phyloP scores from a whole-genome alignment of 2,797 vertebrate genomes.

The Uromys caudimaculatus region DNA sequence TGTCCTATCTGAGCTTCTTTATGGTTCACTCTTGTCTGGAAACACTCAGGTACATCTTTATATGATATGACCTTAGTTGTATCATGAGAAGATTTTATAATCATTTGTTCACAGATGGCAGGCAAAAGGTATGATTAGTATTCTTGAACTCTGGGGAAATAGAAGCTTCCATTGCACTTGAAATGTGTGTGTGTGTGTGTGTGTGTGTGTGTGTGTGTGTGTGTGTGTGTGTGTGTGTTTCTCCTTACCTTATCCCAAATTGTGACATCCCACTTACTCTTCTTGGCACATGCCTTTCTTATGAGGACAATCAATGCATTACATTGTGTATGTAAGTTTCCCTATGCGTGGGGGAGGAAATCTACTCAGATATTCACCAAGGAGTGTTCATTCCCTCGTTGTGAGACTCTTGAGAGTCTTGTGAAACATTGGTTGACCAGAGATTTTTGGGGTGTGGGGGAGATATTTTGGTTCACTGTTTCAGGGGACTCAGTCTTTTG shows the following conservation, averaged over 20 bases:
- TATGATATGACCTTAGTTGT: not conserved
- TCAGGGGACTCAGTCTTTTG: not conserved
- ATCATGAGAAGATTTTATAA: not conserved
- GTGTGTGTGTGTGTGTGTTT: not conserved
- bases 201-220: not conserved
- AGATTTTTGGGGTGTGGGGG: not conserved
- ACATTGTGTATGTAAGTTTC: not conserved
- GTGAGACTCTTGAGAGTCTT: not conserved
- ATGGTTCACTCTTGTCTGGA: not conserved
- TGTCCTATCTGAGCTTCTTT: not conserved
- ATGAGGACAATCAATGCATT: not conserved
- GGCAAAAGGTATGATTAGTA: conserved; percentile 21
- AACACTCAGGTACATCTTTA: not conserved
- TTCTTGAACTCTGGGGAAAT: not conserved
- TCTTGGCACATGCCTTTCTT: conserved; percentile 33
- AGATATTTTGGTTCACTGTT: not conserved
- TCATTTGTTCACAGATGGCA: not conserved
- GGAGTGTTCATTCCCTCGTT: not conserved
- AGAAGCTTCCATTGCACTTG: not conserved
- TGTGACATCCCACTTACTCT: not conserved
- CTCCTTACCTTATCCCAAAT: not conserved
- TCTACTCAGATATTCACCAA: not conserved
- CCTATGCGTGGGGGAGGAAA: not conserved
- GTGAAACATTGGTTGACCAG: not conserved
- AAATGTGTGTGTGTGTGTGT: not conserved